phyloP scores from a whole-genome alignment of 2,113 vertebrate genomes.

The Lycaon pictus region DNA sequence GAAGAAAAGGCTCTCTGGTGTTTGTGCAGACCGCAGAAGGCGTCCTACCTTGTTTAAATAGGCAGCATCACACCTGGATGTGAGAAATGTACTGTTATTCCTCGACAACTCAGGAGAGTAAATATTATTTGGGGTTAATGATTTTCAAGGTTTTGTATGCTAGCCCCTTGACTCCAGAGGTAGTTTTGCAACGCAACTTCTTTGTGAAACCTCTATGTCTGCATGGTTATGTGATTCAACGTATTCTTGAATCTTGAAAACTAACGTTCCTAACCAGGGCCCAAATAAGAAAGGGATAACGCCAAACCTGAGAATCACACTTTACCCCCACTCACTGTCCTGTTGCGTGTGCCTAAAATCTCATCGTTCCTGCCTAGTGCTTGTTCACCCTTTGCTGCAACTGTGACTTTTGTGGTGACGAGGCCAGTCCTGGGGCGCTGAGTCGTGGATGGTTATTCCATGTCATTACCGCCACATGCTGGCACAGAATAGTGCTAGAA shows the following conservation, averaged over 20 bases:
- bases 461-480: not conserved
- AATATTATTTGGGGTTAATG: not conserved
- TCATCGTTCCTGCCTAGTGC: not conserved
- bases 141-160: not conserved
- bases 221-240: not conserved
- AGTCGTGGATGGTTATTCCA: not conserved
- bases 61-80: not conserved
- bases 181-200: not conserved
- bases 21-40: not conserved
- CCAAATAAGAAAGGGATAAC: not conserved
- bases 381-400: not conserved
- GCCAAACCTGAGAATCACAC: not conserved
- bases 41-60: slow-evolving; percentile 53
- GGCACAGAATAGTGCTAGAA: not conserved
- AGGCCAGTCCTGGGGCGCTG: not conserved
- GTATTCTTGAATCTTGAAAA: not conserved
- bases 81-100: not conserved
- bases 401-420: not conserved
- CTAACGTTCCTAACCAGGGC: not conserved
- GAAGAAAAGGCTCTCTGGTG: not conserved
- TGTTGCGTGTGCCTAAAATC: not conserved
- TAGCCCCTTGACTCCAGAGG: not conserved
- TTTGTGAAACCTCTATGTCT: slow-evolving; percentile 1
- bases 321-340: not conserved
- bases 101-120: not conserved